Conservation (phyloP, 2,888 invertebrate genomes). For the Syrista parreyssii region DNA sequence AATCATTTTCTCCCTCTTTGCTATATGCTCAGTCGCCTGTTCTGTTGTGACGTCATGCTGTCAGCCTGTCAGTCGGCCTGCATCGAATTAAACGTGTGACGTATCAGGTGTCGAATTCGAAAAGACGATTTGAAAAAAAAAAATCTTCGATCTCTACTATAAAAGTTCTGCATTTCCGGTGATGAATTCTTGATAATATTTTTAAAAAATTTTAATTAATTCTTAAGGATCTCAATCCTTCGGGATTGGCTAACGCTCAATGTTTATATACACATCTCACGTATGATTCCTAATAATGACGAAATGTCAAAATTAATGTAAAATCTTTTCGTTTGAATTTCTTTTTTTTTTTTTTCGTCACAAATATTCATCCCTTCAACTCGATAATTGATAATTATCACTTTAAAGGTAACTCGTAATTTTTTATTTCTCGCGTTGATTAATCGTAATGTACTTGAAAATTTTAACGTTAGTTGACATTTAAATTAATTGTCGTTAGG, state of each 20-base stretch:
- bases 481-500: conserved; percentile 58
- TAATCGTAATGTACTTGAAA: conserved; percentile 60
- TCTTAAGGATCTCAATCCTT: not conserved
- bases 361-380: conserved; percentile 46
- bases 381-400: conserved; percentile 51
- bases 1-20: not conserved
- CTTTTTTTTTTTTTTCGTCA: conserved; percentile 44
- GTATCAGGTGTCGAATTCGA: not conserved
- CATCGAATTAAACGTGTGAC: not conserved
- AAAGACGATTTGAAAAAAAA: not conserved
- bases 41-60: not conserved
- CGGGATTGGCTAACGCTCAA: not conserved
- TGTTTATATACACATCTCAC: not conserved
- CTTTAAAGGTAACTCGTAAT: not conserved
- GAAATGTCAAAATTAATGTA: not conserved
- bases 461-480: conserved; percentile 65
- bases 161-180: not conserved
- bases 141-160: too few species aligned
- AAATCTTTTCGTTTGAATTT: conserved; percentile 18
- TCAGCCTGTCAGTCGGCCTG: not conserved
- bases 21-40: not conserved
- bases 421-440: not conserved
- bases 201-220: conserved; percentile 56
- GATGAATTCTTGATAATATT: not conserved
- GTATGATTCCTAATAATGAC: not conserved